Percentiles rank a stretch among this genome's conserved stretches.
Conservation (phyloP, 35 echinoderm and acorn worm species). For the Eucidaris tribuloides region DNA sequence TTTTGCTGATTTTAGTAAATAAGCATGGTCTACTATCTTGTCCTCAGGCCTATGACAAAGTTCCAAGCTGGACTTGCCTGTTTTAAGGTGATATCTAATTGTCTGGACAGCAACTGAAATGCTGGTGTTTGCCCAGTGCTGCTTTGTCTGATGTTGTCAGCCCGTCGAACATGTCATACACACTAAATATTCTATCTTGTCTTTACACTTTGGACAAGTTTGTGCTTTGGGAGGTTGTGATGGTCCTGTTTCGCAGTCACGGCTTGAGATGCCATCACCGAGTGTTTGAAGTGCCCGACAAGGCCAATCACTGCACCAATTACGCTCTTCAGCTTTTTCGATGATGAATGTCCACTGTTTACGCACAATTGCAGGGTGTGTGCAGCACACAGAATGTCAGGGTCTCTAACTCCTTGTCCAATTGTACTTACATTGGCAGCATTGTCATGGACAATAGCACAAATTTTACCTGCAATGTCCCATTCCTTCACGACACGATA, state of each 20-base stretch:
- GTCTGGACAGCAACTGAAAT: too few species aligned
- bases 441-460: constrained; percentile 47
- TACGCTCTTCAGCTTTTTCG: neutral
- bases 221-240: neutral
- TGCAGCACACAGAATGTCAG: too few species aligned
- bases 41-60: too few species aligned
- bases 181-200: constrained; percentile 53
- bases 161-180: neutral
- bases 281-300: constrained; percentile 29
- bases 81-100: too few species aligned
- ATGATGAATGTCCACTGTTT: too few species aligned
- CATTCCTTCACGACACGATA: neutral
- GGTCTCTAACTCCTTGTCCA: too few species aligned
- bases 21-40: too few species aligned
- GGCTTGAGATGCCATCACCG: constrained; percentile 22
- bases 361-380: too few species aligned
- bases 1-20: too few species aligned
- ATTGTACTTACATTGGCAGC: constrained; percentile 42
- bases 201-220: neutral
- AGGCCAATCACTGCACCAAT: neutral
- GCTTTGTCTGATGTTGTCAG: constrained; percentile 11
- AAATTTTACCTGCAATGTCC: constrained; percentile 2
- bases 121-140: constrained; percentile 24
- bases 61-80: too few species aligned
- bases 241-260: constrained; percentile 32